A percentile compares a stretch with the other conserved stretches of the same genome.
phyloP scores from a whole-genome alignment of 23 tunicate genomes.

The Styela plicata region DNA sequence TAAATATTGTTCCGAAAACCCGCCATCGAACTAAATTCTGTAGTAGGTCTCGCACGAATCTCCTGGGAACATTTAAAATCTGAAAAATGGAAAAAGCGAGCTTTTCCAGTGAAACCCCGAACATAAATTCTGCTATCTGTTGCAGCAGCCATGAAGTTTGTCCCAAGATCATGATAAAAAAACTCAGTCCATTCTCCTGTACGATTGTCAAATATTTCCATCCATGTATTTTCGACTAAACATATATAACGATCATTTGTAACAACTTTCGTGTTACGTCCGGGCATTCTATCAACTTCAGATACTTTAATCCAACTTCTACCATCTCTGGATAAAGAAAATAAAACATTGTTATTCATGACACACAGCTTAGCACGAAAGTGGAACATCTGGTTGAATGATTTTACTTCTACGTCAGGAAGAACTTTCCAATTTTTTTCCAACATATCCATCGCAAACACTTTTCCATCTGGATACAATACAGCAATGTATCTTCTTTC shows the following conservation, averaged over 20 bases:
- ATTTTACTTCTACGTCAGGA: too few species aligned
- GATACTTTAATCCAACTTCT: background rate
- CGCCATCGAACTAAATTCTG: too few species aligned
- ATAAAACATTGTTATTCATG: too few species aligned
- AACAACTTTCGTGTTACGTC: background rate
- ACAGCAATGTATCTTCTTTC: background rate
- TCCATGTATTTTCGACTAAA: background rate
- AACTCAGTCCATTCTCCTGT: background rate
- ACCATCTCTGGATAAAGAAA: background rate
- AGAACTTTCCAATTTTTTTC: background rate
- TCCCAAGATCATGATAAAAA: too few species aligned
- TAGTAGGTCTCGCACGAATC: too few species aligned
- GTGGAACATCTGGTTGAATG: background rate
- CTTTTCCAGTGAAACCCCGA: too few species aligned
- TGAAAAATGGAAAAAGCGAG: too few species aligned
- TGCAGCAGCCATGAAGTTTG: too few species aligned
- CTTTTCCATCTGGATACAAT: background rate
- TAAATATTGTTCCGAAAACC: too few species aligned
- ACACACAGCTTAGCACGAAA: background rate
- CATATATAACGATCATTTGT: background rate
- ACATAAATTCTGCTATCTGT: too few species aligned
- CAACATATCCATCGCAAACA: background rate
- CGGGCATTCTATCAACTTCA: background rate
- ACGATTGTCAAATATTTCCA: background rate
- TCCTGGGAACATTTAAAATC: too few species aligned